Conservation (phyloP, 1,140 invertebrate species). For the Ips typographus region DNA sequence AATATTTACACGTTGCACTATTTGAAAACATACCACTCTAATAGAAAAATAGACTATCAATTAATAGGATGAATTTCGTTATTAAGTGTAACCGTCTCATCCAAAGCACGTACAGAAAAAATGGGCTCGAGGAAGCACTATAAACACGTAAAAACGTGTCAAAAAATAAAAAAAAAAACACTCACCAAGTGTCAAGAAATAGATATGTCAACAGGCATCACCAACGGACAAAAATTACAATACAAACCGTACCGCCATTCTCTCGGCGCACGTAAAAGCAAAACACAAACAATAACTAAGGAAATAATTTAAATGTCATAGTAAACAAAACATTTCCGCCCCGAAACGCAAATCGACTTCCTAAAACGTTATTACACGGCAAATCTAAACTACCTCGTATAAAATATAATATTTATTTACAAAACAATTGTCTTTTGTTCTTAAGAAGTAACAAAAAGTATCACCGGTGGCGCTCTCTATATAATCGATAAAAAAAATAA, state of each 20-base stretch:
- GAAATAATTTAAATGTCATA: constrained; percentile 21
- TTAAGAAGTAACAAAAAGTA: constrained; percentile 42
- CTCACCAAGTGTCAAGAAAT: constrained; percentile 14
- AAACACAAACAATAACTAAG: constrained; percentile 12
- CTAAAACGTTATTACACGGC: not conserved
- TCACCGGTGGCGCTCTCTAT: constrained; percentile 38
- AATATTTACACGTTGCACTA: constrained; percentile 42
- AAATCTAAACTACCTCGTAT: constrained; percentile 21
- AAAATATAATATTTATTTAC: constrained; percentile 41
- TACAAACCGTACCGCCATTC: not conserved
- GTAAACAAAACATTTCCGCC: constrained; percentile 25
- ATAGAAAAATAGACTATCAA: constrained; percentile 47
- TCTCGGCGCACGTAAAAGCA: not conserved
- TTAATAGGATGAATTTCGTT: constrained; percentile 15
- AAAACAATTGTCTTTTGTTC: constrained; percentile 45
- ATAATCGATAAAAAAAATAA: constrained; percentile 27
- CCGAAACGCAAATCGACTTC: constrained; percentile 13
- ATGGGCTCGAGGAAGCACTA: constrained; percentile 24
- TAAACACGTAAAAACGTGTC: constrained; percentile 1
- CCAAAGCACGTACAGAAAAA: constrained; percentile 20
- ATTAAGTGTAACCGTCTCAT: not conserved
- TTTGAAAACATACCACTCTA: constrained; percentile 48
- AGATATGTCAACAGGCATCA: constrained; percentile 8
- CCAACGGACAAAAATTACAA: not conserved
- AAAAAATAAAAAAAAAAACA: constrained; percentile 4